phyloP scores from a whole-genome alignment of 2,113 vertebrate species.

The Megatriorchis doriae region DNA sequence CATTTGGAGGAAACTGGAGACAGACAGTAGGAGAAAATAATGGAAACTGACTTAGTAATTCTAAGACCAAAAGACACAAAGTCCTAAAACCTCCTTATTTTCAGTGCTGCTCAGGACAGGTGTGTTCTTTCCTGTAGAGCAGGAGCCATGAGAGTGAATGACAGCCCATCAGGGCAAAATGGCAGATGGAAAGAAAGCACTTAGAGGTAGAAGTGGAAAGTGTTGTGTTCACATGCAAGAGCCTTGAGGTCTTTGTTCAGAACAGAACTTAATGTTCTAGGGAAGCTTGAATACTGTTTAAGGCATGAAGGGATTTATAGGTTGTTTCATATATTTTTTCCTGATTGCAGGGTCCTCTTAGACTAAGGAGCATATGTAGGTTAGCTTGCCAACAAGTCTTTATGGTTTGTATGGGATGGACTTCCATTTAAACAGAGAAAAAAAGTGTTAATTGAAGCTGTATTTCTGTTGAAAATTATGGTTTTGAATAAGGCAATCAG shows the following conservation, averaged over 20 bases:
- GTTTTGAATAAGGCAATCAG: background rate
- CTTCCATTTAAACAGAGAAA: background rate
- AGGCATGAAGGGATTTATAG: background rate
- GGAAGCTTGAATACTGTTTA: background rate
- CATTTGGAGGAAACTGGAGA: background rate
- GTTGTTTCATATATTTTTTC: background rate
- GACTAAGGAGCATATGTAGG: background rate
- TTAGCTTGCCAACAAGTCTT: background rate
- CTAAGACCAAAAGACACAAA: background rate
- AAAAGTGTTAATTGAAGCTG: background rate
- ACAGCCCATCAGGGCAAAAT: background rate
- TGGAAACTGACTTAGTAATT: background rate
- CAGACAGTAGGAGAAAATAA: background rate
- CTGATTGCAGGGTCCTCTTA: background rate
- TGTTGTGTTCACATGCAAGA: background rate
- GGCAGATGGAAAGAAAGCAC: background rate
- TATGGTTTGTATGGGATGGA: background rate
- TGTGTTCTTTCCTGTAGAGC: background rate
- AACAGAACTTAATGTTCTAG: background rate
- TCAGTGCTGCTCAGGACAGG: background rate
- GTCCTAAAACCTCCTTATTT: background rate
- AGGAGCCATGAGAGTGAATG: background rate
- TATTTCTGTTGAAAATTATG: conserved; percentile 4
- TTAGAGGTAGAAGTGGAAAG: background rate
- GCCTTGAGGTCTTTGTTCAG: background rate